Percentiles rank a stretch among this genome's conserved stretches.
These are phyloP conservation scores for Panonychus citri DNA, from an alignment of 1,140 invertebrate species.

Conservation along the genomic window DNA sequence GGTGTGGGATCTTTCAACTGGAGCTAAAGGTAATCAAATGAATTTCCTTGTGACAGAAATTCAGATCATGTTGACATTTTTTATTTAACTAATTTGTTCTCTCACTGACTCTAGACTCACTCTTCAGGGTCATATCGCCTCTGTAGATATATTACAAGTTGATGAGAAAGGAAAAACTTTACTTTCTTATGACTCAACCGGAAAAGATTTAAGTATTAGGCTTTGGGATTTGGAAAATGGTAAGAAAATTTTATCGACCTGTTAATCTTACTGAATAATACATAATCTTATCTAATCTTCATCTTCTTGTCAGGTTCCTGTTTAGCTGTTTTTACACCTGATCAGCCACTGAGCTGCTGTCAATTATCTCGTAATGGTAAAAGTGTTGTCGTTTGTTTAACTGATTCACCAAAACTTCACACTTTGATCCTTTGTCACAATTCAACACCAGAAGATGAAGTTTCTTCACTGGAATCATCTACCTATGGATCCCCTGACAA, in stretches of 20 bases:
- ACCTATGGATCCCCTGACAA: background rate
- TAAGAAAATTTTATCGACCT: conserved; percentile 18
- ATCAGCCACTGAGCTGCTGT: conserved; percentile 43
- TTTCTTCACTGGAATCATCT: background rate
- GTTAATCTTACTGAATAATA: background rate
- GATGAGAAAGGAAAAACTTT: conserved; percentile 40
- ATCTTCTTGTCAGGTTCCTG: conserved; percentile 34
- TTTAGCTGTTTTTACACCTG: conserved; percentile 50
- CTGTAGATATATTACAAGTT: conserved; percentile 41
- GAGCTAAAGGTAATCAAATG: conserved; percentile 24
- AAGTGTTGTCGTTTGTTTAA: conserved; percentile 29
- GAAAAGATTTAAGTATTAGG: conserved; percentile 42
- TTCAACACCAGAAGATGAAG: background rate
- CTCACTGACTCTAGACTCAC: conserved; percentile 31
- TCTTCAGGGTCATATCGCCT: conserved; percentile 45
- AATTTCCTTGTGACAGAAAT: background rate
- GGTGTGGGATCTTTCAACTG: conserved; percentile 68
- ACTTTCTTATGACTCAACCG: conserved; percentile 41
- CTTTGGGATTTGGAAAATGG: conserved; percentile 53
- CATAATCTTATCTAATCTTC: conserved; percentile 4
- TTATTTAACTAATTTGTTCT: too few relatives aligned
- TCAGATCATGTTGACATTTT: too few relatives aligned
- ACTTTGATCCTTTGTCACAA: background rate
- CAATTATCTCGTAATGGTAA: conserved; percentile 45
- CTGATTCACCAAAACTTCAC: background rate